Base-by-base conservation (phyloP, 2,113 vertebrate species). In the Oncorhynchus masou region DNA sequence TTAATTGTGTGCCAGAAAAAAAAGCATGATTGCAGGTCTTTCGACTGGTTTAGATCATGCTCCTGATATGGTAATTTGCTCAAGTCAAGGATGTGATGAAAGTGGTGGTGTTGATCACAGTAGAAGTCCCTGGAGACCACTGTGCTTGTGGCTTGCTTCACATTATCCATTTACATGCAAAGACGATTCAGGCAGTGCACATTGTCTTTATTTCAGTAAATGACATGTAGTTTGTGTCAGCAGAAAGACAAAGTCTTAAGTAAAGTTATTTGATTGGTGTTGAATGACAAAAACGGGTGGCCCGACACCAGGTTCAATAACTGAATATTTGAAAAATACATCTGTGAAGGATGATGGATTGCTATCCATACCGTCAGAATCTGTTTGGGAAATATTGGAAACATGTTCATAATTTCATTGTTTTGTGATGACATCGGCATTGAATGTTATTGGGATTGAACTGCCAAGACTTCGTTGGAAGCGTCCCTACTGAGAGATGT, bases 1-100 rank as follows among this genome's bases (percentile, higher is more conserved):
- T 93, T 95, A 93, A 94, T 95, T 91, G 92, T 91, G 81, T 84
- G 88, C 85, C 88, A 90, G 88, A 89, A 85, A 27, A 27, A 27
- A 45, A 82, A 87, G 89, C 68, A 85, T 88, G 88, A 90, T 89
- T 83, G 86, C 70, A 81, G 81, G 85, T 84, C 65, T 79, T 79
- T 68, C 76, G 73, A 80, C 72, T 82, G 84, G 77, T 81, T 85
- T 82, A 86, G 89, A 89, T 88, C 78, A 51, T 71, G 84, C 83
- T 84, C 84, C 84, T 90, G 91, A 92, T 90, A 89, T 83, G 86
- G 80, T 86, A 81, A 88, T 91, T 83, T 85, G 74, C 83, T 86
- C 62, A 74, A 88, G 85, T 81, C 85, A 90, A 78, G 82, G 82
- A 87, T 83, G 83, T 85, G 87, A 86, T 88, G 88, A 88, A 88